Evolutionary conservation across 1,140 invertebrate species (phyloP), one percentile per base, ranked within the genome.

Genomic region (Euwallacea similis): DNA sequence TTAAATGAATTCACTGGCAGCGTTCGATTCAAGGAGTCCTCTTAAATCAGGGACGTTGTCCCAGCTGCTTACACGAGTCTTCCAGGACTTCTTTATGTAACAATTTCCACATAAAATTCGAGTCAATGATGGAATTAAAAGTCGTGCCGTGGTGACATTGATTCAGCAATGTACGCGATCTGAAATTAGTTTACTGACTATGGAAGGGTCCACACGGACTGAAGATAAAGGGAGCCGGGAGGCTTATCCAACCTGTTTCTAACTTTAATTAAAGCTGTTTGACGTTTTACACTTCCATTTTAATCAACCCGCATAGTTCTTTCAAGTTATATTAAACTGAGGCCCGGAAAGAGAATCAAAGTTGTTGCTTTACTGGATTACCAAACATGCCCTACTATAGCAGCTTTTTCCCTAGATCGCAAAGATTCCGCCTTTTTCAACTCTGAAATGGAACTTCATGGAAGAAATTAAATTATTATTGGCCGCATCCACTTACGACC

Each of bases 211-310:
- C 50, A 53, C 7, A 16, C 42, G 44, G 43, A 15, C 42, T 10
- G 21, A 50, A 8, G 47, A 65, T 65, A 65, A 54, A 53, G 41
- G 63, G 13, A 15, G 42, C 9, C 10, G 6, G 13, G n/a, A 65
- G 63, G 21, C 63, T 50, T 65, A 63, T 21, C 43, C 42, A 65
- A 53, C 63, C 47, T 65, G 63, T 54, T 54, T 65, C 63, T 65
- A 65, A 65, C 63, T 65, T 65, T 65, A 65, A 65, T 65, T 65
- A 65, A 65, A 54, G 63, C 50, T 42, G 63, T 47, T 65, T 54
- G 63, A 54, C 21, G 54, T 65, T 65, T 65, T 42, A 42, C 63
- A 65, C 21, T 65, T 65, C 46, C 21, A 53, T 53, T 65, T 41
- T 65, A 65, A 65, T 65, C 63, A 65, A 33, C 21, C 15, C 42